Base-by-base conservation (phyloP, 2,888 invertebrate species). In the Caenorhabditis sp. region DNA sequence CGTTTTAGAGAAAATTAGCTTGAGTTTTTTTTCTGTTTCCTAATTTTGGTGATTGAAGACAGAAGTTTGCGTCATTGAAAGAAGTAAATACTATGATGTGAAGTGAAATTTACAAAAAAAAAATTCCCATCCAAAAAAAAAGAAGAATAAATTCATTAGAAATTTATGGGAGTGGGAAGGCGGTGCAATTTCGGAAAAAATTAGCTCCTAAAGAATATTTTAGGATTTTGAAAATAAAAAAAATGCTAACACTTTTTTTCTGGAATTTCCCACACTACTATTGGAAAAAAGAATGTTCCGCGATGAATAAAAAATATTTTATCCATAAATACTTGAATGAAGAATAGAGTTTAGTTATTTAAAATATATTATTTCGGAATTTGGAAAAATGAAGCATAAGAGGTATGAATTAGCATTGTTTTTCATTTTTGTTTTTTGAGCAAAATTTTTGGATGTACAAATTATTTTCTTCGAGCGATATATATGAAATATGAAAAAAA, bases 401-500 rank as follows among this genome's bases (percentile, higher is more conserved):
- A 43, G 43, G 43, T 43, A 43, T 43, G 43, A 43, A 43, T 43
- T 43, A 43, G 43, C 43, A 43, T 43, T 43, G 43, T 43, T 43
- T 43, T 43, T 17, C 17, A 43, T 43, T 43, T 43, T 43, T 10
- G 43, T 43, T 43, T 43, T 43, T 43, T 17, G 14, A 43, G 17
- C 12, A 43, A 43, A 43, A 43, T 43, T 43, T n/a, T 43, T 43
- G 43, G 14, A 43, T 43, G 14, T 43, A 43, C 43, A 43, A 43
- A 43, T 43, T 43, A 43, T 43, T 2, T 14, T 17, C 43, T 43
- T 7, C 17, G 17, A 8, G 17, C 43, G 17, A 43, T 43, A 43
- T 14, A 43, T 17, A 14, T 10, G 10, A 36, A 36, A 10, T 8
- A 36, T 5, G 7, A 36, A 36, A 43, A 43, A 10, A 43, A 43